A percentile compares a stretch with the other conserved stretches of the same genome.
phyloP scores from a whole-genome alignment of 2,888 invertebrate species.

The Catocala fraxini region DNA sequence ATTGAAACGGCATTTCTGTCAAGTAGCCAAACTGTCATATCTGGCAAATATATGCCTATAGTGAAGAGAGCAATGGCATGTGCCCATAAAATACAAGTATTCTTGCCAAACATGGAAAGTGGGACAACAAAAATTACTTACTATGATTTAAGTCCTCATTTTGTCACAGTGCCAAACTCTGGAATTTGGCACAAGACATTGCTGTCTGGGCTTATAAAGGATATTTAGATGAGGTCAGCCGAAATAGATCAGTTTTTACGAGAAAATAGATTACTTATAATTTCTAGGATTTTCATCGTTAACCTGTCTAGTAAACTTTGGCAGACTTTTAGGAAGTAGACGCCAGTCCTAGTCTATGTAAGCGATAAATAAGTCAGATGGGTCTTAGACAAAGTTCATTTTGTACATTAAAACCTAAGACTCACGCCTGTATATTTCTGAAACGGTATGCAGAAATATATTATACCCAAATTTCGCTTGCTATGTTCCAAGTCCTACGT shows the following conservation, averaged over 20 bases:
- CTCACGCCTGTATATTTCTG: too few species aligned
- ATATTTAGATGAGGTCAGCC: constrained; percentile 14
- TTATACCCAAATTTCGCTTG: too few species aligned
- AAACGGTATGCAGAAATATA: too few species aligned
- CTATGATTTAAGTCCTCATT: constrained; percentile 38
- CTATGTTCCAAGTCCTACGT: too few species aligned
- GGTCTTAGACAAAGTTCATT: too few species aligned
- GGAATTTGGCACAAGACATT: constrained; percentile 43
- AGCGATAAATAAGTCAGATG: too few species aligned
- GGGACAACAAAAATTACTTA: constrained; percentile 40
- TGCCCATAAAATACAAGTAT: constrained; percentile 27
- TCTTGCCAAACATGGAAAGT: constrained; percentile 46
- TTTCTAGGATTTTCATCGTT: too few species aligned
- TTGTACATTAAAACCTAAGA: too few species aligned
- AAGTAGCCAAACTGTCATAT: constrained; percentile 12
- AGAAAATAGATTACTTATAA: not conserved
- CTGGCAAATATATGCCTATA: constrained; percentile 15
- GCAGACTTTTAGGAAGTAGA: too few species aligned
- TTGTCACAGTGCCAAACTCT: constrained; percentile 49
- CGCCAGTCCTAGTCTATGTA: too few species aligned
- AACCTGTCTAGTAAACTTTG: too few species aligned
- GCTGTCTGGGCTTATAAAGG: constrained; percentile 28
- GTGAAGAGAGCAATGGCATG: constrained; percentile 18
- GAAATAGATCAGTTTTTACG: constrained; percentile 9
- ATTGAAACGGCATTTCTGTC: constrained; percentile 5